These are phyloP conservation scores for Stegodyphus mimosarum DNA, from an alignment of 1,140 invertebrate species.

Conservation along the genomic window DNA sequence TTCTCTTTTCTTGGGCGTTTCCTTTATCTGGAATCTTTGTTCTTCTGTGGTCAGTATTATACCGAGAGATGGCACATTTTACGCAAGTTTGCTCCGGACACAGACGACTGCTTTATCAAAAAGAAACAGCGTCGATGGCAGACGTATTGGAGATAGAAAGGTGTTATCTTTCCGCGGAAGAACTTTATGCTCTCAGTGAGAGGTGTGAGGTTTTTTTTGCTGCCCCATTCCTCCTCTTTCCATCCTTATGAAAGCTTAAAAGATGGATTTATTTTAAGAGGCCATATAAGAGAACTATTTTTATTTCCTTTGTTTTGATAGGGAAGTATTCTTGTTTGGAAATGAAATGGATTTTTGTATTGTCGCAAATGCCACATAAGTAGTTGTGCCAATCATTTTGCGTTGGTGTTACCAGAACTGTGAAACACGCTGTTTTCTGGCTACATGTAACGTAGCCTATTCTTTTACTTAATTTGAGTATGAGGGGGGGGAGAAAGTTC, in stretches of 20 bases:
- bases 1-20: background rate
- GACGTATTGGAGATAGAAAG: conserved; percentile 25
- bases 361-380: no score
- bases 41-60: conserved; percentile 38
- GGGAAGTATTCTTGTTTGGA: background rate
- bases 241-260: background rate
- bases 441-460: no score
- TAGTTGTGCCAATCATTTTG: no score
- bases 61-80: conserved; percentile 23
- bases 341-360: no score
- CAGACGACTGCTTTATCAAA: conserved; percentile 37
- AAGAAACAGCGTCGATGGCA: conserved; percentile 34
- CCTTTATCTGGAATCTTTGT: conserved; percentile 32
- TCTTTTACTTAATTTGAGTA: no score
- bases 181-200: background rate
- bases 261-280: conserved; percentile 19
- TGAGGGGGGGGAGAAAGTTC: no score
- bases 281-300: background rate
- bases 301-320: conserved; percentile 1
- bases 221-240: no score
- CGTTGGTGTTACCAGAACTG: no score
- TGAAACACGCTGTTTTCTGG: no score
- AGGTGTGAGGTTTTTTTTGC: background rate
- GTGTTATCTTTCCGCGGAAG: conserved; percentile 5
- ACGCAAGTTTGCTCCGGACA: conserved; percentile 31